Percentiles rank a stretch among this genome's conserved stretches.
Evolutionary conservation across 2,888 invertebrate species (phyloP).

Genomic region (Brachyopa scutellaris): DNA sequence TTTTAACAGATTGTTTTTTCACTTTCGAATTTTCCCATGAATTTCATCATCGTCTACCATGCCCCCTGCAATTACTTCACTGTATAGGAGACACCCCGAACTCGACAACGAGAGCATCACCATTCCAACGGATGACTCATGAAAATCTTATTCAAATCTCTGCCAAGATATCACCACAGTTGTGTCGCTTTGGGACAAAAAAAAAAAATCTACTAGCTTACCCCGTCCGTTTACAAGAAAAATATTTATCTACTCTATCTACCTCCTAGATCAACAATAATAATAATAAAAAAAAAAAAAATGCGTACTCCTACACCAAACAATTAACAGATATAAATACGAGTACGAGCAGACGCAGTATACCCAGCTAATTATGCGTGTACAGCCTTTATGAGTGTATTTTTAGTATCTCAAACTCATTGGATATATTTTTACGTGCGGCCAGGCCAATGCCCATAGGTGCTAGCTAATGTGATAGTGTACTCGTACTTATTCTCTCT

Average conservation of each 20-base stretch:
- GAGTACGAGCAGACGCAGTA: not conserved
- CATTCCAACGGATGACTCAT: conserved; percentile 19
- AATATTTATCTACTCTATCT: not conserved
- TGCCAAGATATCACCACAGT: conserved; percentile 15
- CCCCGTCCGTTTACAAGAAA: conserved; percentile 5
- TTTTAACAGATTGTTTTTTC: not conserved
- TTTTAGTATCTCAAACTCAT: conserved; percentile 29
- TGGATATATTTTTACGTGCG: conserved; percentile 5
- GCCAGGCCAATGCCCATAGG: not conserved
- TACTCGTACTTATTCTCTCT: not conserved
- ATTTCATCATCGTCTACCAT: conserved; percentile 10
- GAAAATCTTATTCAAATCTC: conserved; percentile 25
- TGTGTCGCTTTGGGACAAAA: not conserved
- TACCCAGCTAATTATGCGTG: conserved; percentile 37
- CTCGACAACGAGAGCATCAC: not conserved
- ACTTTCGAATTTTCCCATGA: conserved; percentile 29
- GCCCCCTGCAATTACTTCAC: conserved; percentile 1
- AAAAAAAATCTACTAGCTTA: not conserved
- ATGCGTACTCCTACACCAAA: conserved; percentile 1
- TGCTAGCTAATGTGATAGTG: not conserved
- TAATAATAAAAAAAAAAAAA: not conserved
- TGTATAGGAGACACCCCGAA: not conserved
- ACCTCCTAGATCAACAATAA: conserved; percentile 4
- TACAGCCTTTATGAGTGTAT: conserved; percentile 3
- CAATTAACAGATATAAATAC: conserved; percentile 7